Evolutionary conservation across 2,888 invertebrate species (phyloP).

Genomic region (Phaonia tiefii): DNA sequence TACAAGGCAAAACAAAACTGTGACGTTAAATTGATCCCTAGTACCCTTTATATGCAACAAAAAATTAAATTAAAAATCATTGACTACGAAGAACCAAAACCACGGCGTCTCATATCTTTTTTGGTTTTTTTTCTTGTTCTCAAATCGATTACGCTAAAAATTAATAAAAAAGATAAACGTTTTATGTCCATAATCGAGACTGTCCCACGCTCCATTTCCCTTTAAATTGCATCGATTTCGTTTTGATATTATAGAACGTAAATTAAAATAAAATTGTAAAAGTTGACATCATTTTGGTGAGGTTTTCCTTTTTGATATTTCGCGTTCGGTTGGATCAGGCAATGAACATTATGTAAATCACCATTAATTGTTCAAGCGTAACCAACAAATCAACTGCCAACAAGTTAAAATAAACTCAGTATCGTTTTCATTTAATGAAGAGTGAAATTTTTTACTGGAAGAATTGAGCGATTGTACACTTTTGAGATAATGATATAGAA

Average conservation of each 20-base stretch:
- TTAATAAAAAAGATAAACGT: neutral
- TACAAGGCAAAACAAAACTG: too few species aligned
- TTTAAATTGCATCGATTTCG: neutral
- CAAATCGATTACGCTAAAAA: neutral
- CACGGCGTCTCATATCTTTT: too few species aligned
- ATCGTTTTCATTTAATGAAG: constrained; percentile 15
- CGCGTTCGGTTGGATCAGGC: neutral
- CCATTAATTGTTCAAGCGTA: constrained; percentile 13
- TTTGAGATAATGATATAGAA: too few species aligned
- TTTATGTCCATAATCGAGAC: constrained; percentile 3
- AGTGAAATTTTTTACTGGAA: constrained; percentile 33
- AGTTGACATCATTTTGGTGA: constrained; percentile 20
- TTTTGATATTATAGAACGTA: constrained; percentile 3
- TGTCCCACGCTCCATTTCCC: constrained; percentile 49
- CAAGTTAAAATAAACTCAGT: neutral
- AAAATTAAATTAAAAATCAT: too few species aligned
- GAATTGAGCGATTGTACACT: constrained; percentile 12
- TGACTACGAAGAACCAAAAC: too few species aligned
- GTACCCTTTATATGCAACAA: too few species aligned
- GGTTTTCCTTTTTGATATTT: constrained; percentile 14
- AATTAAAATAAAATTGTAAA: constrained; percentile 35
- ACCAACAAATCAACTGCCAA: constrained; percentile 24
- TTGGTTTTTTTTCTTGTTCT: too few species aligned
- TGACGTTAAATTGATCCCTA: too few species aligned
- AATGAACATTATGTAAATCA: constrained; percentile 26